Percentiles rank a stretch among this genome's conserved stretches.
These are phyloP conservation scores for Lithophane semibrunnea DNA, from an alignment of 2,888 invertebrate genomes.

Conservation along the genomic window DNA sequence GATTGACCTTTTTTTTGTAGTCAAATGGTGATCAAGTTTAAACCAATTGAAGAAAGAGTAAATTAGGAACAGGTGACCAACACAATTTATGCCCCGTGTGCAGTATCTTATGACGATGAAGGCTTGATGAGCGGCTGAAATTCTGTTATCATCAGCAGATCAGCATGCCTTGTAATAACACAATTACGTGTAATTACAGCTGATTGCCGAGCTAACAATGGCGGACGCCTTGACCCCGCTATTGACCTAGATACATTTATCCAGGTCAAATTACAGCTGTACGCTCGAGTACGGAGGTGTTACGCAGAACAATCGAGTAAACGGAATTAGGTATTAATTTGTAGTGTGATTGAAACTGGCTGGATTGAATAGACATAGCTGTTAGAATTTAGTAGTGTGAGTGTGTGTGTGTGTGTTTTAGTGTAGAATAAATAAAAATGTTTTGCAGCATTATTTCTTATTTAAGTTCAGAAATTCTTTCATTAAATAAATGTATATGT, in stretches of 20 bases:
- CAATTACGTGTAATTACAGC: slow-evolving; percentile 70
- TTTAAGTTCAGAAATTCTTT: not conserved
- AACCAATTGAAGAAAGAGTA: not conserved
- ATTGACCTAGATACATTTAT: slow-evolving; percentile 75
- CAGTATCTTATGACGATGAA: not conserved
- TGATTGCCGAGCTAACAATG: slow-evolving; percentile 70
- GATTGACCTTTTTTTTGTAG: not conserved
- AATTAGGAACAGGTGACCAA: not conserved
- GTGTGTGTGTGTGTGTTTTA: slow-evolving; percentile 4
- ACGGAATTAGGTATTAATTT: slow-evolving; percentile 36
- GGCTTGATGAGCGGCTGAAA: slow-evolving; percentile 7
- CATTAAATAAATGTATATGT: not conserved
- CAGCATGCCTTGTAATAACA: slow-evolving; percentile 55
- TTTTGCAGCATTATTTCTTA: not conserved
- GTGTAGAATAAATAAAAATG: not conserved
- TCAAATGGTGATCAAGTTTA: not conserved
- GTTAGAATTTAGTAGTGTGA: not conserved
- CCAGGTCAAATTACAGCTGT: slow-evolving; percentile 76
- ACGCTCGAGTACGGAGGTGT: slow-evolving; percentile 66
- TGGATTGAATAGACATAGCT: slow-evolving; percentile 8
- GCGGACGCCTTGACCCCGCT: slow-evolving; percentile 77
- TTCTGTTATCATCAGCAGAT: slow-evolving; percentile 43
- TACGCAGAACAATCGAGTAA: slow-evolving; percentile 38
- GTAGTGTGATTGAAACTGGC: not conserved
- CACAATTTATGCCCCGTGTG: not conserved